A percentile compares a stretch with the other conserved stretches of the same genome.
Conservation (phyloP, 2,888 invertebrate species). For the Rutpela maculata region DNA sequence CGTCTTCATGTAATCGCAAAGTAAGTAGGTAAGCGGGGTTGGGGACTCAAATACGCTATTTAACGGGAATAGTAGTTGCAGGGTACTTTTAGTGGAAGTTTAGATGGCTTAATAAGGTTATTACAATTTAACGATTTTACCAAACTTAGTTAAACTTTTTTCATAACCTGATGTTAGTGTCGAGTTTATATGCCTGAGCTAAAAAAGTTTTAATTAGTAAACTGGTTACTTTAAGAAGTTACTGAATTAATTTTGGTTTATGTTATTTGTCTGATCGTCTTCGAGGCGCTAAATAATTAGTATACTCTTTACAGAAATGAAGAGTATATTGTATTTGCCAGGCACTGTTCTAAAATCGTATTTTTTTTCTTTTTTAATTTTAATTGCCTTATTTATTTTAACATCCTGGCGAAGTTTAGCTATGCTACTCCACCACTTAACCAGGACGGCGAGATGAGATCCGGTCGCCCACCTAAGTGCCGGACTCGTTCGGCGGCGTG, state of each 20-base stretch:
- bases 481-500: too few relatives aligned
- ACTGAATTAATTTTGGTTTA: not conserved
- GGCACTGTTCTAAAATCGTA: too few relatives aligned
- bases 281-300: too few relatives aligned
- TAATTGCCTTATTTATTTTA: too few relatives aligned
- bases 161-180: not conserved
- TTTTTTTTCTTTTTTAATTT: too few relatives aligned
- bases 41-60: not conserved
- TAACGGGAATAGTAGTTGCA: not conserved
- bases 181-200: not conserved
- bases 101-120: slow-evolving; percentile 10
- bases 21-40: not conserved
- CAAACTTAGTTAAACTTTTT: not conserved
- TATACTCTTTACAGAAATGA: too few relatives aligned
- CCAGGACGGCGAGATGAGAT: too few relatives aligned
- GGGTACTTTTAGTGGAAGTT: not conserved
- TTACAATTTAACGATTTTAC: not conserved
- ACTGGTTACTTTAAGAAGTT: not conserved
- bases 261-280: too few relatives aligned
- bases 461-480: too few relatives aligned
- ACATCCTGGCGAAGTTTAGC: too few relatives aligned
- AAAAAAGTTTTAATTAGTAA: not conserved
- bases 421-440: too few relatives aligned
- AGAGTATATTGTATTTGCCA: too few relatives aligned
- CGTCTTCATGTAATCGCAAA: slow-evolving; percentile 25